Evolutionary conservation across 2,113 vertebrate species (phyloP).

Genomic region (Telmatochromis sp.): DNA sequence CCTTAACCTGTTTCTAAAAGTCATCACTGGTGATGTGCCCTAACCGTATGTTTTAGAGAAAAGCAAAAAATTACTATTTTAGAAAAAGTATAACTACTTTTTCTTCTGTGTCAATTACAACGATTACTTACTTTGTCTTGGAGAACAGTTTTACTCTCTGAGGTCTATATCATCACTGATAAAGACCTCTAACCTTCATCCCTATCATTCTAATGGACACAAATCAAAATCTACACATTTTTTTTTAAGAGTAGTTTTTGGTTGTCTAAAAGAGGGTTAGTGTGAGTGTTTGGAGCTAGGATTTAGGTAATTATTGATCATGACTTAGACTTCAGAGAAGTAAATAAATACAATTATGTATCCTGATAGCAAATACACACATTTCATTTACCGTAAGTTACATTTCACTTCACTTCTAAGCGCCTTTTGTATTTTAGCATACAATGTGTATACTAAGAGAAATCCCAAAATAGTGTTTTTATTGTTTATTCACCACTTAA

Average conservation of each 20-base stretch:
- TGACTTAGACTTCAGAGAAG: background rate
- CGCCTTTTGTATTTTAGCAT: background rate
- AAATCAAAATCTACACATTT: background rate
- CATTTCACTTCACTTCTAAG: background rate
- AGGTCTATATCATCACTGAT: background rate
- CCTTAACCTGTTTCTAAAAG: background rate
- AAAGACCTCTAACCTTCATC: background rate
- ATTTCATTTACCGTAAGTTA: background rate
- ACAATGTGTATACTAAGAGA: background rate
- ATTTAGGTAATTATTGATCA: background rate
- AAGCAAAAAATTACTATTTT: background rate
- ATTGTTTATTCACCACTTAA: background rate
- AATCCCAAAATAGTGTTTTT: background rate
- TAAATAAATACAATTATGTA: background rate
- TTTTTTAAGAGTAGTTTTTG: background rate
- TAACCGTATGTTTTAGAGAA: background rate
- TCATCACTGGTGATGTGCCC: background rate
- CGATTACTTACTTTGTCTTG: background rate
- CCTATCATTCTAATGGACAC: background rate
- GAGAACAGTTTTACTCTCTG: background rate
- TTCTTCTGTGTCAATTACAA: background rate
- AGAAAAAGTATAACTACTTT: background rate
- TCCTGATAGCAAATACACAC: background rate
- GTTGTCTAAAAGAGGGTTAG: background rate
- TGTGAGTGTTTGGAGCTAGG: background rate